phyloP scores from a whole-genome alignment of 2,797 vertebrate genomes.

The Hydrocynus forskahlii region DNA sequence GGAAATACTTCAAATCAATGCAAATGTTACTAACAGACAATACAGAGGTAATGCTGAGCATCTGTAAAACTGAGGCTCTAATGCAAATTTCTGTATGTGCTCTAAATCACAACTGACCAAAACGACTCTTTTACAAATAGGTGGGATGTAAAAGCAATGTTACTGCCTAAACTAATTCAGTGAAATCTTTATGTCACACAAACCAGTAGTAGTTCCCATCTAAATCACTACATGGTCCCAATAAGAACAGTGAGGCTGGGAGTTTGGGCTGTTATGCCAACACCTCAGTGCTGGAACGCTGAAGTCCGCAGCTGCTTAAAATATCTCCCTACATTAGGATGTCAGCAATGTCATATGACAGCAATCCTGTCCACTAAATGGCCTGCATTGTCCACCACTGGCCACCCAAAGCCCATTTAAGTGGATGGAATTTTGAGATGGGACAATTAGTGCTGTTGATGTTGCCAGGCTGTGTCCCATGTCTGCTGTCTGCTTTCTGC shows the following conservation, averaged over 20 bases:
- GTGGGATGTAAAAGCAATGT: too few species aligned
- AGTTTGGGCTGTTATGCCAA: conserved; percentile 22
- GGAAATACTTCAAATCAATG: not conserved
- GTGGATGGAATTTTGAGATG: conserved; percentile 76
- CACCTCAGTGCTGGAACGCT: conserved; percentile 63
- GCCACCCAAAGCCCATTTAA: conserved; percentile 63
- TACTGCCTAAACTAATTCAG: not conserved
- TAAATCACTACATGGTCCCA: not conserved
- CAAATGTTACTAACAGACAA: not conserved
- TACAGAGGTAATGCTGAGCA: not conserved
- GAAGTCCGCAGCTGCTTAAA: conserved; percentile 62
- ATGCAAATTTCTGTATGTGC: not conserved
- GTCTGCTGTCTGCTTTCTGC: conserved; percentile 54
- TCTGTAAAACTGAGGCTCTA: not conserved
- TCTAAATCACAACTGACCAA: not conserved
- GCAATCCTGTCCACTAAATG: conserved; percentile 70
- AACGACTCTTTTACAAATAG: too few species aligned
- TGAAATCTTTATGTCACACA: not conserved
- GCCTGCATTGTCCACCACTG: conserved; percentile 69
- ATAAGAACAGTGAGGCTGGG: not conserved
- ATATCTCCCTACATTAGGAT: conserved; percentile 62
- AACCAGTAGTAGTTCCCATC: not conserved
- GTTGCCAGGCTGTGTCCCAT: conserved; percentile 64
- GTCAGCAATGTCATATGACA: conserved; percentile 74
- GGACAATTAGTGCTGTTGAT: conserved; percentile 71